phyloP scores from a whole-genome alignment of 2,888 invertebrate genomes.

The Cyaniris semiargus region DNA sequence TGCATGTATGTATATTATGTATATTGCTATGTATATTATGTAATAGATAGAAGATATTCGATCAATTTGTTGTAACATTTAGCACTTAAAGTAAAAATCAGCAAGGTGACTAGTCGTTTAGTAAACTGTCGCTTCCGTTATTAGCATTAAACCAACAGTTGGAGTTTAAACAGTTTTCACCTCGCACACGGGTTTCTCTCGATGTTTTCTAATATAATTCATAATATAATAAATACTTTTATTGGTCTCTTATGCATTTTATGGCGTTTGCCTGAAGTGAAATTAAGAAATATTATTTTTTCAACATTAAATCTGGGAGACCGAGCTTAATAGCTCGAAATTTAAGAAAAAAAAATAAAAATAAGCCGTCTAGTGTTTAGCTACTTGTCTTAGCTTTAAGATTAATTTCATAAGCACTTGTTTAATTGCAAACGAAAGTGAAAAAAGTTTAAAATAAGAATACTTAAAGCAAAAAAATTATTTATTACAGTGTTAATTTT shows the following conservation, averaged over 20 bases:
- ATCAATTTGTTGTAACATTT: not conserved
- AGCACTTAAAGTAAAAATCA: conserved; percentile 5
- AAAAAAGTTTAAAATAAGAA: not conserved
- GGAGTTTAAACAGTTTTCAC: conserved; percentile 26
- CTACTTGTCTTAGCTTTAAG: no score
- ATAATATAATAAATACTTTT: conserved; percentile 23
- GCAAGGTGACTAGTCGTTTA: not conserved
- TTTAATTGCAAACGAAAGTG: not conserved
- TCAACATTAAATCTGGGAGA: no score
- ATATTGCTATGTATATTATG: no score
- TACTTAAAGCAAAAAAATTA: not conserved
- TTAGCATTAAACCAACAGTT: conserved; percentile 13
- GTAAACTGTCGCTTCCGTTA: conserved; percentile 21
- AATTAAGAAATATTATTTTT: not conserved
- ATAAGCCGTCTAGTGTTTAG: no score
- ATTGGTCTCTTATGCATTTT: not conserved
- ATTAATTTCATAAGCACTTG: no score
- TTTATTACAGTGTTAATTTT: not conserved
- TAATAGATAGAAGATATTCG: not conserved
- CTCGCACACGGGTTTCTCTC: conserved; percentile 18
- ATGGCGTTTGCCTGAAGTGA: not conserved
- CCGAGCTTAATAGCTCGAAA: no score
- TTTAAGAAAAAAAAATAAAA: no score
- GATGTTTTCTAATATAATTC: conserved; percentile 27
- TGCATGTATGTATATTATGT: not conserved